Base-by-base conservation (phyloP, 2,888 invertebrate genomes). In the Pollenia griseotomentosa region DNA sequence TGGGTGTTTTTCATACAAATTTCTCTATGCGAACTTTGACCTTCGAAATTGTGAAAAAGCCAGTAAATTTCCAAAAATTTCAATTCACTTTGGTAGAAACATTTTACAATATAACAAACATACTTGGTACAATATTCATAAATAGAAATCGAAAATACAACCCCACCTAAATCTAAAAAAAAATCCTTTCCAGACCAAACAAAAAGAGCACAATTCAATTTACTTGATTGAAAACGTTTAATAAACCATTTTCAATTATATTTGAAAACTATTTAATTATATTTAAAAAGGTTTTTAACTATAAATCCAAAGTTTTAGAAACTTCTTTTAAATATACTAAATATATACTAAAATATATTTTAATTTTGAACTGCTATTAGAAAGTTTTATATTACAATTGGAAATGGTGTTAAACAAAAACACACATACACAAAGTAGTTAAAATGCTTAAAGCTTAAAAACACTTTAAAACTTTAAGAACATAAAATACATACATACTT, bases 71-170 rank as follows among this genome's bases (percentile, higher is more conserved):
- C 3, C 12, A 59, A 59, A 19, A n/a, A 33, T 61, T 71, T 23
- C n/a, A n/a, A 55, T 55, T 57, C 48, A 66, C 59, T 75, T 83
- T 75, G 44, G 44, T 70, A 68, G 74, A 59, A 55, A 8, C 2
- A 7, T 33, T 14, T 19, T 48, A n/a, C 14, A 44, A 57, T 14
- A 70, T 46, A 78, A 74, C 79, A 86, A 86, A 83, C 73, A 86
- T 86, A 86, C 85, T 73, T 73, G 77, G 77, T 81, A 77, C 71
- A 75, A 77, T 55, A 48, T 23, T 75, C 63, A 80, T 53, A 55
- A 65, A 16, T 71, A 23, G 14, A 68, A 77, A 46, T 46, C 19
- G 6, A 63, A 63, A 19, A 19, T 16, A 42, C n/a, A 66, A 9
- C 5, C 19, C 2, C 19, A 14, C 48, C 33, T 23, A 42, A 2